Evolutionary conservation across 2,797 vertebrate genomes (phyloP).

Genomic region (Halcyon smyrnensis): DNA sequence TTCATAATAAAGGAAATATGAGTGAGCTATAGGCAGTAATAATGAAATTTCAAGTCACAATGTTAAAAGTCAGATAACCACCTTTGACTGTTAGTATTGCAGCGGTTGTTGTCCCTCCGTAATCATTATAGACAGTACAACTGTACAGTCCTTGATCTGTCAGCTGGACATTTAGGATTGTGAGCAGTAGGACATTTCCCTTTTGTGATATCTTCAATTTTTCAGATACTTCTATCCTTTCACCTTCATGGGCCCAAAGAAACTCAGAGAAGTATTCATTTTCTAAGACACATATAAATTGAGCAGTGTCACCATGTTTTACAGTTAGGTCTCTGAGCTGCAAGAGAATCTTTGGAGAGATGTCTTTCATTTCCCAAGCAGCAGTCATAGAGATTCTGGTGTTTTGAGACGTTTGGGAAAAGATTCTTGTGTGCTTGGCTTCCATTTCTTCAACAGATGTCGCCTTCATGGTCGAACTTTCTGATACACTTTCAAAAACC

Average conservation of each 20-base stretch:
- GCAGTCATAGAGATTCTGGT: conserved; percentile 27
- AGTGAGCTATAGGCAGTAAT: background rate
- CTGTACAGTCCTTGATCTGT: conserved; percentile 87
- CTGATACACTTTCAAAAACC: conserved; percentile 81
- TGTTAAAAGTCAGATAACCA: conserved; percentile 83
- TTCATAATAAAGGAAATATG: background rate
- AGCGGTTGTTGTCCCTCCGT: conserved; percentile 83
- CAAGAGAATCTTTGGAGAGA: conserved; percentile 79
- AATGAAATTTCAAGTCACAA: conserved; percentile 55
- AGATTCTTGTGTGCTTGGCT: background rate
- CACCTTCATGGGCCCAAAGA: conserved; percentile 85
- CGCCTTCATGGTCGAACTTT: conserved; percentile 66
- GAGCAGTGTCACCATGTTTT: conserved; percentile 80
- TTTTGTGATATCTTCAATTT: conserved; percentile 82
- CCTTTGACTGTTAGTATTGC: conserved; percentile 90
- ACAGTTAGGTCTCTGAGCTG: conserved; percentile 85
- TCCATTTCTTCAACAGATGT: conserved; percentile 41
- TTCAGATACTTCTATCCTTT: conserved; percentile 78
- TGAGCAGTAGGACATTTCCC: conserved; percentile 81
- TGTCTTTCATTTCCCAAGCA: background rate
- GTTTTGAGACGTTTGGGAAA: conserved; percentile 61
- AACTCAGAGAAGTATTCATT: conserved; percentile 81
- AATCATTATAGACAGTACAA: conserved; percentile 83
- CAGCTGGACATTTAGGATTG: conserved; percentile 81
- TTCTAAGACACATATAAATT: conserved; percentile 86